phyloP scores from a whole-genome alignment of 2,113 vertebrate species.

The Ibidorhyncha struthersii region DNA sequence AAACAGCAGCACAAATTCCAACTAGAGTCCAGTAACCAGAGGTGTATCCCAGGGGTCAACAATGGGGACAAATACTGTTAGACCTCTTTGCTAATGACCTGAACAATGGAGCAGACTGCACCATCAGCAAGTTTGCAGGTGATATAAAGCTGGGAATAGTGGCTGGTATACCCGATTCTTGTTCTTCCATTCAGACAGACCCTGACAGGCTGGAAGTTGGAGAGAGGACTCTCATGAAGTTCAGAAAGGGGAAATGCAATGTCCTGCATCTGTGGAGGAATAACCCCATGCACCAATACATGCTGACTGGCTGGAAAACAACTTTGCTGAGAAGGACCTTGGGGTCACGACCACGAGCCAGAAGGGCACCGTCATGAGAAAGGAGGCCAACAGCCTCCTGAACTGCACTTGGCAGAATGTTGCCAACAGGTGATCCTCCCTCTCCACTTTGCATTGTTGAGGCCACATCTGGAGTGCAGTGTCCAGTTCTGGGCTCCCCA shows the following conservation, averaged over 20 bases:
- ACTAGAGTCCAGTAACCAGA: background rate
- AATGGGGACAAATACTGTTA: background rate
- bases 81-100: background rate
- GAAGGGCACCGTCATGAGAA: background rate
- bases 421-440: background rate
- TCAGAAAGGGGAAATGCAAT: background rate
- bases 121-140: background rate
- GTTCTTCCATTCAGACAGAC: background rate
- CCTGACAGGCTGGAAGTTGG: background rate
- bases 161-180: background rate
- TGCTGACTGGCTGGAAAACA: background rate
- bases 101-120: background rate
- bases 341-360: accelerated
- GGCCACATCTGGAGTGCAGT: background rate
- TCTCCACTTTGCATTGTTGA: background rate
- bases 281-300: background rate
- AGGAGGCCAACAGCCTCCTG: background rate
- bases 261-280: background rate
- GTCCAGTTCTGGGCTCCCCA: background rate
- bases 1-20: background rate
- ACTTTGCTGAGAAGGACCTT: background rate
- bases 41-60: background rate
- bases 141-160: background rate
- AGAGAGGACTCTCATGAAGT: background rate
- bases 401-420: background rate